Percentiles rank a stretch among this genome's conserved stretches.
Conservation (phyloP, 1,140 invertebrate genomes). For the Dreissena rostriformis region DNA sequence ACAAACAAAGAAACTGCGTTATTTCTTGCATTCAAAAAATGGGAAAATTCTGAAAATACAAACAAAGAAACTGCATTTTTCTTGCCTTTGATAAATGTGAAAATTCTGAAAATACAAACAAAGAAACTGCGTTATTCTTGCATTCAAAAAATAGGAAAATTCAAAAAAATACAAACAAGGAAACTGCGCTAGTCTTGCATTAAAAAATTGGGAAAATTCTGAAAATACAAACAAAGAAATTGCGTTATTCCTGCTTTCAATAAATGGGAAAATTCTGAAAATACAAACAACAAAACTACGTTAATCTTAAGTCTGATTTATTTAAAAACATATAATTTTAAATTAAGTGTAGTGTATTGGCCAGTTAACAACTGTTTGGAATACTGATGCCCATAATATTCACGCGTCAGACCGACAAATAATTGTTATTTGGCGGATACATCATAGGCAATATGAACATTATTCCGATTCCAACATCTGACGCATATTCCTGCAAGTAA, state of each 20-base stretch:
- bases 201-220: background rate
- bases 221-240: background rate
- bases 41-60: slow-evolving; percentile 9
- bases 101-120: slow-evolving; percentile 3
- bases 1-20: too few relatives aligned
- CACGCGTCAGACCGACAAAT: background rate
- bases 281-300: background rate
- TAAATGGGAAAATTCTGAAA: slow-evolving; percentile 12
- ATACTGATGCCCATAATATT: background rate
- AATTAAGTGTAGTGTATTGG: background rate
- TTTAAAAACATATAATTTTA: too few relatives aligned
- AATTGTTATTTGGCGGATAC: too few relatives aligned
- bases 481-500: too few relatives aligned
- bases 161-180: too few relatives aligned
- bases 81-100: background rate
- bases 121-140: background rate
- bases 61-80: background rate
- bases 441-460: too few relatives aligned
- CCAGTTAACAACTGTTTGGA: background rate
- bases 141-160: background rate
- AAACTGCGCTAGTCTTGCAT: slow-evolving; percentile 31
- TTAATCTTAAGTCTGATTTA: too few relatives aligned
- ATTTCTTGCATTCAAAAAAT: background rate
- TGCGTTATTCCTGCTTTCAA: background rate
- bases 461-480: background rate